Evolutionary conservation across 2,888 invertebrate genomes (phyloP).

Genomic region (Amphipyra berbera): DNA sequence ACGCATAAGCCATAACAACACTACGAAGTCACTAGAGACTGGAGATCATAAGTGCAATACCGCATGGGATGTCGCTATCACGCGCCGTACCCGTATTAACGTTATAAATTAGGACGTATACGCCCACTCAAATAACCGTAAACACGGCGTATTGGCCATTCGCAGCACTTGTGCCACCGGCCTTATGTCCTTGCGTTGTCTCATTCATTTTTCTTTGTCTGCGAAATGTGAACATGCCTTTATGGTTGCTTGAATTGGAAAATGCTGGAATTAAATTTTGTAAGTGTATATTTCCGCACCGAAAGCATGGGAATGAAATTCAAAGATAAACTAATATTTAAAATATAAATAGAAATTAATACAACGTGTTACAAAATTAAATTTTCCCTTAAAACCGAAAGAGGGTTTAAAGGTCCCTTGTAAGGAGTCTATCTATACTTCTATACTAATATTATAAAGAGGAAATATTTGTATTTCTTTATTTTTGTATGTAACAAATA

Average conservation of each 20-base stretch:
- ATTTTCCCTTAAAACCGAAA: too few relatives aligned
- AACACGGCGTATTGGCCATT: slow-evolving; percentile 80
- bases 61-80: slow-evolving; percentile 65
- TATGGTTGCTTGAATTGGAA: slow-evolving; percentile 18
- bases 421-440: too few relatives aligned
- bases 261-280: slow-evolving; percentile 23
- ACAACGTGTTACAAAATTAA: too few relatives aligned
- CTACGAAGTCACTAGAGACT: slow-evolving; percentile 32
- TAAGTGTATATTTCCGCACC: neutral
- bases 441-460: too few relatives aligned
- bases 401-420: too few relatives aligned
- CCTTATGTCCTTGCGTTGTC: slow-evolving; percentile 72
- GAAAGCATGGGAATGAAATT: neutral
- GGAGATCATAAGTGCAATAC: slow-evolving; percentile 66
- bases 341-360: too few relatives aligned
- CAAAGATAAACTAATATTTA: too few relatives aligned
- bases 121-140: slow-evolving; percentile 87
- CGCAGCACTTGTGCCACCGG: slow-evolving; percentile 77
- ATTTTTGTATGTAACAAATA: too few relatives aligned
- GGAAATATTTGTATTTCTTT: too few relatives aligned
- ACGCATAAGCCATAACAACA: slow-evolving; percentile 15
- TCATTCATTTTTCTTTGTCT: slow-evolving; percentile 70
- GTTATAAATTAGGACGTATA: slow-evolving; percentile 89
- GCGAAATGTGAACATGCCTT: slow-evolving; percentile 56
- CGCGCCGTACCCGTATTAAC: slow-evolving; percentile 77